phyloP scores from a whole-genome alignment of 2,113 vertebrate genomes.

The Blennius ocellaris region DNA sequence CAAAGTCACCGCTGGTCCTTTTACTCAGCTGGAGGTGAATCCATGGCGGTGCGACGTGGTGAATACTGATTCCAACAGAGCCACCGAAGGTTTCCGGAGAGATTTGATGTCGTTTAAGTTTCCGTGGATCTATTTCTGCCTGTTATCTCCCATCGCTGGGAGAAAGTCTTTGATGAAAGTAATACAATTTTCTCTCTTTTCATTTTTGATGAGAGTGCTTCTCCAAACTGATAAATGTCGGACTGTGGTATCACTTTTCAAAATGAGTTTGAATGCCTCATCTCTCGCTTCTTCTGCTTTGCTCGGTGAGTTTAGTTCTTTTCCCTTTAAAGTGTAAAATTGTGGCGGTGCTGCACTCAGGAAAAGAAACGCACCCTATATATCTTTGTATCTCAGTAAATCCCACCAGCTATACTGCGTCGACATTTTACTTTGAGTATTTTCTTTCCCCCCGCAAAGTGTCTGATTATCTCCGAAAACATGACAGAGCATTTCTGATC shows the following conservation, averaged over 20 bases:
- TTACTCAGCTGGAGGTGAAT: not conserved
- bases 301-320: constrained; percentile 9
- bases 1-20: not conserved
- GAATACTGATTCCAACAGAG: no score
- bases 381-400: not conserved
- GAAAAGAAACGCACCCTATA: not conserved
- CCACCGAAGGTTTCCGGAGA: not conserved
- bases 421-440: constrained; percentile 1
- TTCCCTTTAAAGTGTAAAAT: not conserved
- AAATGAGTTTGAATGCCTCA: not conserved
- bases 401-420: not conserved
- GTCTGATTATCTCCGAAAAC: constrained; percentile 4
- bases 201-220: not conserved
- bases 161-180: constrained; percentile 7
- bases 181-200: not conserved
- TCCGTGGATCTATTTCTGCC: not conserved
- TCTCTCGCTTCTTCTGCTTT: not conserved
- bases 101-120: not conserved
- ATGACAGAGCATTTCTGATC: not conserved
- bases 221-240: not conserved
- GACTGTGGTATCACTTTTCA: not conserved
- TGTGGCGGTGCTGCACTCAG: constrained; percentile 13
- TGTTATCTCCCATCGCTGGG: constrained; percentile 2
- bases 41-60: not conserved
- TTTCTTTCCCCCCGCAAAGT: not conserved